A percentile compares a stretch with the other conserved stretches of the same genome.
Evolutionary conservation across 1,140 invertebrate genomes (phyloP).

Genomic region (Hyphantria cunea): DNA sequence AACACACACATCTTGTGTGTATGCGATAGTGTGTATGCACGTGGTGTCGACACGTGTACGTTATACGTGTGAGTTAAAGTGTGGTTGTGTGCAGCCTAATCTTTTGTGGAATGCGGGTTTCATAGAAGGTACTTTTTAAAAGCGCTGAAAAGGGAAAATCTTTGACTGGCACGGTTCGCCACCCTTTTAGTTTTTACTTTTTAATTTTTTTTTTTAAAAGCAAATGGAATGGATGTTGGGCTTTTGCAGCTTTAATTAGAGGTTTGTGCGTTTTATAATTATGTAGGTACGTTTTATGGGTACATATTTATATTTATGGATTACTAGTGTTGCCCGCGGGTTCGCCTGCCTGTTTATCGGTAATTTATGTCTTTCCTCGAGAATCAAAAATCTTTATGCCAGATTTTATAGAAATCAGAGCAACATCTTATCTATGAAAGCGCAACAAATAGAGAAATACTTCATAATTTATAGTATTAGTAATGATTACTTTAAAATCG

Average conservation of each 20-base stretch:
- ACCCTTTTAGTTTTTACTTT: constrained; percentile 34
- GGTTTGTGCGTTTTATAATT: not conserved
- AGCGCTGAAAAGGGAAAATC: constrained; percentile 70
- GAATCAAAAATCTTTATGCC: no score
- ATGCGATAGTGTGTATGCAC: not conserved
- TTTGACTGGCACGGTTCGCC: constrained; percentile 41
- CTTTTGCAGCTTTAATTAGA: constrained; percentile 19
- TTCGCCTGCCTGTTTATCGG: no score
- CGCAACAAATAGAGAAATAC: no score
- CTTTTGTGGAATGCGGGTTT: constrained; percentile 76
- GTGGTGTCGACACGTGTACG: not conserved
- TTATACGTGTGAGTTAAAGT: not conserved
- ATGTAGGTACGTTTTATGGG: no score
- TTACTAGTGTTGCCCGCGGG: no score
- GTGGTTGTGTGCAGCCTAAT: constrained; percentile 60
- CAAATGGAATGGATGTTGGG: constrained; percentile 27
- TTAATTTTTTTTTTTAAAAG: constrained; percentile 27
- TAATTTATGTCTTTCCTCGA: no score
- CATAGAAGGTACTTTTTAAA: constrained; percentile 74
- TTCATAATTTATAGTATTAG: no score
- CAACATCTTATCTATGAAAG: no score
- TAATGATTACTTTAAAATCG: no score
- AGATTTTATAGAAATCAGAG: no score
- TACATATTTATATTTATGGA: no score
- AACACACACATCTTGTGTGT: not conserved